Evolutionary conservation across 1,140 invertebrate genomes (phyloP), one percentile per base, ranked within the genome.

Genomic region (Microplitis demolitor): DNA sequence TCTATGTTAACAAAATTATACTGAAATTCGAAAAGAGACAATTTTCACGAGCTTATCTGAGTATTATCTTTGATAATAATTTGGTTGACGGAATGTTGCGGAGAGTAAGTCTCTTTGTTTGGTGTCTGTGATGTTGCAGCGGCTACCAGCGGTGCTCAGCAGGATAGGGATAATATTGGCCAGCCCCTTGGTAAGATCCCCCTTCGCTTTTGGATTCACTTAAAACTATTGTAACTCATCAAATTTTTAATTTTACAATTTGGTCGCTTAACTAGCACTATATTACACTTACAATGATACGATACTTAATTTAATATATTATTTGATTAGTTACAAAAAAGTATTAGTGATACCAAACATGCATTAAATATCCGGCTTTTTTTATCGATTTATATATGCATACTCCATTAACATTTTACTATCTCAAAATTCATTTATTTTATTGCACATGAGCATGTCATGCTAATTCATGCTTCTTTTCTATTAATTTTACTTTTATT

Each of bases 81-180:
- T 84, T 81, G 78, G 81, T 86, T 84, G 85, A 82, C 87, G 83
- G 80, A 85, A 86, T 79, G 74, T 84, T 86, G 71, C 71, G 87
- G 85, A 86, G 85, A 87, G 82, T 83, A 84, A 84, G 85, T 83
- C 81, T 86, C 81, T 87, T 86, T 86, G 85, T 87, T 87, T 87
- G 84, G 85, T 87, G 84, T 87, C 84, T 87, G 84, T 87, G 85
- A 88, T 91, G 89, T 95, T 94, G 87, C 93, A 95, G 94, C 93
- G 94, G 89, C 92, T 95, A 89, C 94, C 94, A 90, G 93, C 93
- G 90, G 93, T 95, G 88, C 92, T 95, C 90, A 94, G 92, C 92
- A 93, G 93, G 91, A 94, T 95, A 92, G 94, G 94, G 91, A 93
- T 95, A 90, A 94, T 95, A 91, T 93, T 95, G 92, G 93, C 93